phyloP scores from a whole-genome alignment of 2,113 vertebrate species.

The Cryptoleucopteryx plumbea region DNA sequence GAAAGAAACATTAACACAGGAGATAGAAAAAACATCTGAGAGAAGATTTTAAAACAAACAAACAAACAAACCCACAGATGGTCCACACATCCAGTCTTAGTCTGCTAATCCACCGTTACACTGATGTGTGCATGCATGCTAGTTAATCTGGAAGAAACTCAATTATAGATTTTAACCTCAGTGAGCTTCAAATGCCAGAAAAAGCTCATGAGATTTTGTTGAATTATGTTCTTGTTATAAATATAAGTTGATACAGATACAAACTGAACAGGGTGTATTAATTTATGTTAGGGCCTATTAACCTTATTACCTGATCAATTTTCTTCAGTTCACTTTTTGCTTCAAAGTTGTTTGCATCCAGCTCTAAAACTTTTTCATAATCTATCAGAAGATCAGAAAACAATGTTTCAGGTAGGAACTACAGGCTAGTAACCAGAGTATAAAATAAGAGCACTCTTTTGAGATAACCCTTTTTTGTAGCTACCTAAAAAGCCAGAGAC shows the following conservation, averaged over 20 bases:
- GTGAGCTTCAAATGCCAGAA: background rate
- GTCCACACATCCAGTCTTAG: background rate
- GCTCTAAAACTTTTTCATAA: conserved; percentile 86
- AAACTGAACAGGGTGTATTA: background rate
- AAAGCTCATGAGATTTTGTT: background rate
- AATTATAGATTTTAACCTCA: background rate
- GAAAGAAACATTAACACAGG: background rate
- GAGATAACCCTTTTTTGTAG: background rate
- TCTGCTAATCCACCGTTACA: background rate
- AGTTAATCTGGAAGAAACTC: background rate
- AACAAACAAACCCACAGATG: too few species aligned
- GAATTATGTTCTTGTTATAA: background rate
- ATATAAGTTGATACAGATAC: background rate
- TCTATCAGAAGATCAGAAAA: conserved; percentile 72
- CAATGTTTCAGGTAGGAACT: background rate
- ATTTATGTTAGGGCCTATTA: background rate
- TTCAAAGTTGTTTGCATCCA: conserved; percentile 86
- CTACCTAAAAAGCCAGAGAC: background rate
- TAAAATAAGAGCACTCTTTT: background rate
- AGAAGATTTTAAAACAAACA: background rate
- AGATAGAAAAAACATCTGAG: background rate
- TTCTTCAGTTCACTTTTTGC: conserved; percentile 86
- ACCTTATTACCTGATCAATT: conserved; percentile 79
- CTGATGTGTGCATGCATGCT: background rate
- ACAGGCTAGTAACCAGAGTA: background rate